A percentile compares a stretch with the other conserved stretches of the same genome.
Evolutionary conservation across 2,888 invertebrate genomes (phyloP).

Genomic region (Ichneumoninae sp.): DNA sequence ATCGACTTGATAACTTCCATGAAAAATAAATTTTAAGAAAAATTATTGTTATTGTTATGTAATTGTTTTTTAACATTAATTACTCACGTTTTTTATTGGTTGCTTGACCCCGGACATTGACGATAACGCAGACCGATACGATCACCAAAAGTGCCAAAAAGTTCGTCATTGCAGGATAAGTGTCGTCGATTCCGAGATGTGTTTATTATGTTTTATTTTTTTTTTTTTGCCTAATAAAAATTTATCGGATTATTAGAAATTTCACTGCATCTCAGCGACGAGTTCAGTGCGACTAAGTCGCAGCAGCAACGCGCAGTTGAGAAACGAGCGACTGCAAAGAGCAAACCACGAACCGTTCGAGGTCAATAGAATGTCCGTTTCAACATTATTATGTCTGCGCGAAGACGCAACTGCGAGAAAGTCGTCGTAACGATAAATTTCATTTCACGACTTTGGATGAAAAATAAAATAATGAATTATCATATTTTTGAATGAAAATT

Average conservation of each 20-base stretch:
- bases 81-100: constrained; percentile 79
- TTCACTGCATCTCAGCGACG: background rate
- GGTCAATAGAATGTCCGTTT: constrained; percentile 33
- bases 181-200: constrained; percentile 66
- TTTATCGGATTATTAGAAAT: constrained; percentile 1
- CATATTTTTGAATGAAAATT: background rate
- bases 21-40: background rate
- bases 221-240: constrained; percentile 68
- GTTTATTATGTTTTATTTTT: constrained; percentile 64
- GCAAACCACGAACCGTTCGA: constrained; percentile 20
- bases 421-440: background rate
- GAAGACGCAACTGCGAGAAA: constrained; percentile 23
- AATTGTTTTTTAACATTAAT: background rate
- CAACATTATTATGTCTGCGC: background rate
- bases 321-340: background rate
- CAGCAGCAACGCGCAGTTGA: background rate
- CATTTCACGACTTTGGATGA: background rate
- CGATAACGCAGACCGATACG: constrained; percentile 76
- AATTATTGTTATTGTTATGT: too few relatives aligned
- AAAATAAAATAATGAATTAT: background rate
- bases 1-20: background rate
- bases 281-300: background rate
- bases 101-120: constrained; percentile 79
- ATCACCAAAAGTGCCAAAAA: constrained; percentile 78
- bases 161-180: constrained; percentile 76